These are phyloP conservation scores for Zoanthus sansibaricus DNA, from an alignment of 92 coral and sea anemone species.

Conservation along the genomic window DNA sequence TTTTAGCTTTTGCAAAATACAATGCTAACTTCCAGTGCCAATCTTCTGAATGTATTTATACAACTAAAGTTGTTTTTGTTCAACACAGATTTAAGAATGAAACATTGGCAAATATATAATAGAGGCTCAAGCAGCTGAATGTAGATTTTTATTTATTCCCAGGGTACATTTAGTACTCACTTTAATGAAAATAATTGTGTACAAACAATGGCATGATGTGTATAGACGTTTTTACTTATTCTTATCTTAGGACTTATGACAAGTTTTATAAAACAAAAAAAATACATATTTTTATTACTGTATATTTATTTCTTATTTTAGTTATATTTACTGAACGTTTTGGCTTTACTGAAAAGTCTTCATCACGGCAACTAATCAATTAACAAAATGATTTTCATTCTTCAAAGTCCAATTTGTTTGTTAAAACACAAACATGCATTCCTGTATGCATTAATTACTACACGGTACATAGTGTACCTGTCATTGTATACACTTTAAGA, in stretches of 20 bases:
- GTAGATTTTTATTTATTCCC: background rate
- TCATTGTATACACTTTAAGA: background rate
- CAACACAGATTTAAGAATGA: slow-evolving; percentile 18
- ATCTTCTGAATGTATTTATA: background rate
- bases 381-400: slow-evolving; percentile 14
- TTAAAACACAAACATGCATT: background rate
- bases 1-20: background rate
- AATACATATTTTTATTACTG: background rate
- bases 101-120: background rate
- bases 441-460: background rate
- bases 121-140: slow-evolving; percentile 3
- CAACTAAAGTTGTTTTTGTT: slow-evolving; percentile 13
- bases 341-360: background rate
- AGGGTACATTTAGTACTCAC: background rate
- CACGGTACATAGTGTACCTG: background rate
- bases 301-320: slow-evolving; percentile 10
- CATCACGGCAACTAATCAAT: background rate
- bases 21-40: background rate
- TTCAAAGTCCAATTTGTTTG: slow-evolving; percentile 15
- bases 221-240: background rate
- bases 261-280: background rate
- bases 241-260: background rate
- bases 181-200: background rate
- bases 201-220: background rate
- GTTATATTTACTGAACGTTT: slow-evolving; percentile 1